Conservation (phyloP, 2,113 vertebrate species). For the Gasterosteus nipponicus region DNA sequence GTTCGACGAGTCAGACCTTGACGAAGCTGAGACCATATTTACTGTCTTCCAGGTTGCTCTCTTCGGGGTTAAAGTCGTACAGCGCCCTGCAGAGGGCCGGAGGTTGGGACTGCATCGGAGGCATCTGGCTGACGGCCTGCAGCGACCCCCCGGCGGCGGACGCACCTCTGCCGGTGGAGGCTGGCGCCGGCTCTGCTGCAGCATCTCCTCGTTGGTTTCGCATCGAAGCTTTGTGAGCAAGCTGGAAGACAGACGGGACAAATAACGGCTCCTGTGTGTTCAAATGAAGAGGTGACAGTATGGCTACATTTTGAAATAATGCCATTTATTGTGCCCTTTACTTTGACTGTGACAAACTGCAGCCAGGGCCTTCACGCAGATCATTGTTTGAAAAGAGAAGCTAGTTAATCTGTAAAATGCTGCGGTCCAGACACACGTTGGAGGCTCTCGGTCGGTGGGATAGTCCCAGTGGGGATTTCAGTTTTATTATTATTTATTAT, state of each 20-base stretch:
- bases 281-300: not conserved
- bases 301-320: constrained; percentile 20
- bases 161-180: too few relatives aligned
- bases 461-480: not conserved
- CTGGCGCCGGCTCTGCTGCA: constrained; percentile 78
- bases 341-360: constrained; percentile 33
- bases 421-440: not conserved
- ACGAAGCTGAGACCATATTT: constrained; percentile 83
- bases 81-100: constrained; percentile 86
- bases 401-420: not conserved
- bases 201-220: constrained; percentile 81
- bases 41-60: constrained; percentile 79
- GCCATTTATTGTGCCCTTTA: constrained; percentile 21
- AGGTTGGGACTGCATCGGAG: constrained; percentile 68
- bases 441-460: not conserved
- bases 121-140: constrained; percentile 81
- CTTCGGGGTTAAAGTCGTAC: constrained; percentile 83
- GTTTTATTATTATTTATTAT: not conserved
- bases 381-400: not conserved
- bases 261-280: constrained; percentile 1
- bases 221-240: constrained; percentile 80
- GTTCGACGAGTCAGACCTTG: constrained; percentile 80
- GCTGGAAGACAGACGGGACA: constrained; percentile 73
- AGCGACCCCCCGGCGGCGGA: constrained; percentile 39
- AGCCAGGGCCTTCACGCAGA: not conserved